Base-by-base conservation (phyloP, 2,797 vertebrate species). In the Epinephelus malabaricus region DNA sequence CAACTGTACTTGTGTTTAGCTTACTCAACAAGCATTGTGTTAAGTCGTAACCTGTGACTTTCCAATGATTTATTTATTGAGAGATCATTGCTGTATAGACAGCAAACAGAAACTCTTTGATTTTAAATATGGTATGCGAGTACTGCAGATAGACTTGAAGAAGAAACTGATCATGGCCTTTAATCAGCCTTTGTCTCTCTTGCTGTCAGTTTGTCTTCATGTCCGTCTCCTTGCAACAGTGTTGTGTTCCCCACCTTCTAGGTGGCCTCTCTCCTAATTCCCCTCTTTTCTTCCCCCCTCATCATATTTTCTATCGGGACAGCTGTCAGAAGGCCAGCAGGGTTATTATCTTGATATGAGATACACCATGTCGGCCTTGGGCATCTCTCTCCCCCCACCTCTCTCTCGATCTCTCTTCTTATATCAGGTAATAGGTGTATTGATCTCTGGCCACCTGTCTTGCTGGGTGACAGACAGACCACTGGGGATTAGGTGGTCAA, bases 261-360 rank as follows among this genome's bases (percentile, higher is more conserved):
- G 56, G 8, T 11, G 5, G 8, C 17, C 18, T 60, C 46, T 12
- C 5, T 53, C 40, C 25, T 53, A 34, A 23, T 60, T 66, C 25
- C 61, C 60, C 25, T 69, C 30, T 69, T 51, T 38, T 80, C 47
- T 34, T 23, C 66, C 51, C 75, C 55, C 75, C 61, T 69, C 69
- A 79, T 81, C 71, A 72, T 84, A 78, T 83, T 85, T 82, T 62
- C 30, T 82, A 66, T 72, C 63, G 2, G 15, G 69, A 89, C 77
- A 87, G 73, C 86, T 88, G 87, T 89, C 87, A 90, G 79, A 87
- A 71, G 71, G 68, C 76, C 76, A 83, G 77, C 68, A 30, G 51
- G 75, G 88, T 92, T 92, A 94, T 95, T 93, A 93, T 92, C 86
- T 86, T 88, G 82, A 93, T 89, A 90, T 91, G 88, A 94, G 86